phyloP scores from a whole-genome alignment of 2,797 vertebrate species.

The Molossus alvarezi region DNA sequence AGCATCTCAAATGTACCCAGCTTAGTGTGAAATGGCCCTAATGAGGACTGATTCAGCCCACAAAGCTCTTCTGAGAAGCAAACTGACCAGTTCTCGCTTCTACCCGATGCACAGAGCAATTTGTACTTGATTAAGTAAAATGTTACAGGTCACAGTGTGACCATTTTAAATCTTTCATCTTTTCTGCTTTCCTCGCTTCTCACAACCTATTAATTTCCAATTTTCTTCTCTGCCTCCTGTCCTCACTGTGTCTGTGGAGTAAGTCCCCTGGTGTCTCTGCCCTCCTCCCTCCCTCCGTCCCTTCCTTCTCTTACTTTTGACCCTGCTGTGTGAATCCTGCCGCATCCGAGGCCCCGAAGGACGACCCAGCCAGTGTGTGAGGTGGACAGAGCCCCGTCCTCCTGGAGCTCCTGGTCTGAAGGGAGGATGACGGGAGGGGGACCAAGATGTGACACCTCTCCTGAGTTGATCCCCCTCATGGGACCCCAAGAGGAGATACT shows the following conservation, averaged over 20 bases:
- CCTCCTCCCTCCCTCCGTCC: accelerated
- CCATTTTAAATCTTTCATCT: neutral
- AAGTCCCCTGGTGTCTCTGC: neutral
- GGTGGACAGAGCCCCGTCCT: neutral
- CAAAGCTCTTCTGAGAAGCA: neutral
- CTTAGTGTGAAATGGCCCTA: neutral
- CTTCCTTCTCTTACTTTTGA: neutral
- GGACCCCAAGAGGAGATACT: neutral
- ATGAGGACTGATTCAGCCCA: neutral
- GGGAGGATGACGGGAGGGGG: neutral
- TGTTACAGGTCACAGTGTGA: neutral
- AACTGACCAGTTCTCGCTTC: neutral
- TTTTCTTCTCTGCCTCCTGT: neutral
- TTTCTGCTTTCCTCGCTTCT: neutral
- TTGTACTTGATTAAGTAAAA: slow-evolving; percentile 36
- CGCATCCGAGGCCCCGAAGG: neutral
- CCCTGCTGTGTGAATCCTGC: neutral
- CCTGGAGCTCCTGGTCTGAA: neutral
- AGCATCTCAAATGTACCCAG: no score
- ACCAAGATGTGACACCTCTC: neutral
- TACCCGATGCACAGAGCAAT: neutral
- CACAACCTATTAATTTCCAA: neutral
- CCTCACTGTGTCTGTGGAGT: neutral
- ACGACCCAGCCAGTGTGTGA: no score
- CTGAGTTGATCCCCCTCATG: neutral